These are phyloP conservation scores for Bettongia penicillata DNA, from an alignment of 2,113 vertebrate genomes.

Conservation along the genomic window DNA sequence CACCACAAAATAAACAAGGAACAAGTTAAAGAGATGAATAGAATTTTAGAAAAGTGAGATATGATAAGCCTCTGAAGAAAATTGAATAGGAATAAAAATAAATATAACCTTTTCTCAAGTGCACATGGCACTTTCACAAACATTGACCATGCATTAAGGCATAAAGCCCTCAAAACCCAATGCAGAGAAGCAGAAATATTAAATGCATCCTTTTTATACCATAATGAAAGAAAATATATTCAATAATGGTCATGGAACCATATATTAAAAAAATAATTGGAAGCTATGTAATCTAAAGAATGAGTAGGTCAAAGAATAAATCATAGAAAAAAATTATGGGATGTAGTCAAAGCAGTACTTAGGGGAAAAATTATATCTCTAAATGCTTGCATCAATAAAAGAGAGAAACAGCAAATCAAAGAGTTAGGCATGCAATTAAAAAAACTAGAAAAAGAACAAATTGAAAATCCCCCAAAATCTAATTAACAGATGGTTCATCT, in stretches of 20 bases:
- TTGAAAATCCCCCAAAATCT: neutral
- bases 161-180: neutral
- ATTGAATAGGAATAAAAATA: neutral
- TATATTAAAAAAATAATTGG: neutral
- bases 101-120: neutral
- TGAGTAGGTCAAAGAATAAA: neutral
- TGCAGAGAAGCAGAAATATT: neutral
- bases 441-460: neutral
- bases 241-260: neutral
- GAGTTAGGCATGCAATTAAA: neutral
- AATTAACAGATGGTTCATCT: too few relatives aligned
- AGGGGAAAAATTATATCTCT: neutral
- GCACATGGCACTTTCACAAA: neutral
- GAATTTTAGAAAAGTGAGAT: neutral
- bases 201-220: neutral
- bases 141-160: neutral
- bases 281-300: neutral
- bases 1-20: neutral
- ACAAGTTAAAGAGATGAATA: neutral
- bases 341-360: neutral
- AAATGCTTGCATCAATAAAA: neutral
- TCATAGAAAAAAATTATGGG: neutral
- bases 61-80: neutral
- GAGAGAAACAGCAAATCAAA: neutral
- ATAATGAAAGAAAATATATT: neutral